A percentile compares a stretch with the other conserved stretches of the same genome.
Evolutionary conservation across 2,113 vertebrate species (phyloP).

Genomic region (Poicephalus meyeri): DNA sequence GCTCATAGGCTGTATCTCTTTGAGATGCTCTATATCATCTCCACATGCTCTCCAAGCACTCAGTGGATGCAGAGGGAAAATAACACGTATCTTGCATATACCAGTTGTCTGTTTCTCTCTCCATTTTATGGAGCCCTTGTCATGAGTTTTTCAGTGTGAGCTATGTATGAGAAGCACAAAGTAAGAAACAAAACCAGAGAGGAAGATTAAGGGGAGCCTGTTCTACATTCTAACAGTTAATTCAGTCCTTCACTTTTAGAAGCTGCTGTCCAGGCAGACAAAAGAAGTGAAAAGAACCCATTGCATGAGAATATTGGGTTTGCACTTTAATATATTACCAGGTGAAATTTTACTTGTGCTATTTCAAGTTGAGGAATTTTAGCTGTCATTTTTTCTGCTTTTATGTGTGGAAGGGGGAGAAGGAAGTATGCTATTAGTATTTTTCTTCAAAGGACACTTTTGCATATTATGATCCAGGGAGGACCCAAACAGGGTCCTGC

Average conservation of each 20-base stretch:
- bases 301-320: not conserved
- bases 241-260: slow-evolving; percentile 33
- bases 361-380: slow-evolving; percentile 6
- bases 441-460: slow-evolving; percentile 21
- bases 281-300: not conserved
- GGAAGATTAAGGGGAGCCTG: slow-evolving; percentile 6
- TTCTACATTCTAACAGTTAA: slow-evolving; percentile 29
- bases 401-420: not conserved
- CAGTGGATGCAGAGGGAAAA: not conserved
- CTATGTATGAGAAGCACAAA: not conserved
- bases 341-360: slow-evolving; percentile 16
- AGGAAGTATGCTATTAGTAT: not conserved
- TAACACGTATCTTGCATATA: not conserved
- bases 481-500: not conserved
- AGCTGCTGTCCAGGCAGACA: not conserved
- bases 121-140: not conserved
- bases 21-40: not conserved
- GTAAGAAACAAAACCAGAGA: not conserved
- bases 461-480: not conserved
- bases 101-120: not conserved
- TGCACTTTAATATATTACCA: not conserved
- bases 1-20: not conserved
- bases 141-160: not conserved
- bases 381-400: slow-evolving; percentile 33
- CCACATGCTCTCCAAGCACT: not conserved